Evolutionary conservation across 1,140 invertebrate genomes (phyloP), one percentile per base, ranked within the genome.

Genomic region (Aradophagus sp.): DNA sequence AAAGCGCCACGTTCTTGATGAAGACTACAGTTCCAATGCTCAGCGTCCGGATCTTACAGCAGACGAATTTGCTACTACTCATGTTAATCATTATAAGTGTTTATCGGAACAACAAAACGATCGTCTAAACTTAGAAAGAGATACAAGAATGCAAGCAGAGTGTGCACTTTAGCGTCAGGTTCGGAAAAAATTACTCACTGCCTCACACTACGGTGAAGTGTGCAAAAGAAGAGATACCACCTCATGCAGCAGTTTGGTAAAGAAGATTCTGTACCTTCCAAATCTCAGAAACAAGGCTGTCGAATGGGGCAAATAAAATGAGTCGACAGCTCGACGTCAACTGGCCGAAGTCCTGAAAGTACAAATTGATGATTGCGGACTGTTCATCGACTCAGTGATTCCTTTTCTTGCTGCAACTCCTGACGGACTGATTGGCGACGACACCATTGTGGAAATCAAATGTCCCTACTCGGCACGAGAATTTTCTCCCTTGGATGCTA

Each of bases 361-460:
- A n/a, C 10, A 17, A 5, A 32, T 45, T 17, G n/a, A 31, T 45
- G 42, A 29, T 4, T 16, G 42, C 13, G 42, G 42, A 10, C 16
- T 45, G 31, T 45, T 45, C 11, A 16, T 45, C 6, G 42, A 45
- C n/a, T 3, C 2, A 10, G 16, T 15, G 2, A 4, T 29, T 29
- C 12, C 44, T 20, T 47, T 6, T 34, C 31, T 47, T 8, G 44
- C 10, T 12, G 44, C 44, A 2, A 12, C 44, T 19, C 44, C 44
- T 11, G 44, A 47, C 13, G 44, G 31, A 1, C 1, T 47, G 2
- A 47, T 47, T 34, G 31, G 11, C 12, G 7, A 47, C 13, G 44
- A 47, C 20, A 20, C 29, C 1, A 34, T 47, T 3, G 13, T 47
- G 2, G 44, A 47, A 47, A 47, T 47, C 3, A 47, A 32, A 16